Conservation (phyloP, 2,797 vertebrate species). For the Loriculus beryllinus region DNA sequence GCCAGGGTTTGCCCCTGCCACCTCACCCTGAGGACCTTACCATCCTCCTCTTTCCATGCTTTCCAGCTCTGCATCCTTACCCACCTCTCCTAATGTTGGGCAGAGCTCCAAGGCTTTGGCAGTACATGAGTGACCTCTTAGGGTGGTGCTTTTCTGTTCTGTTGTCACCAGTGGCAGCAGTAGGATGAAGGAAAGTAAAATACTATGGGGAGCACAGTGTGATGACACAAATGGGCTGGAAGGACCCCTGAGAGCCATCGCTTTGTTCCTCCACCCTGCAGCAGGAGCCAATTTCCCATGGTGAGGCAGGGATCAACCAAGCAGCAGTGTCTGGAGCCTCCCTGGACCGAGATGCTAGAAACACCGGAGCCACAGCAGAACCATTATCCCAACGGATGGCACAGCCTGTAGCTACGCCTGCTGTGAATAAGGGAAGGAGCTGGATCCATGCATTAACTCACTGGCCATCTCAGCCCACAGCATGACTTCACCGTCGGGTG, state of each 20-base stretch:
- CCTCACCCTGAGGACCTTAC: rapidly evolving
- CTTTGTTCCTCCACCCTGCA: not conserved
- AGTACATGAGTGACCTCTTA: not conserved
- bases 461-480: constrained; percentile 43
- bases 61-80: not conserved
- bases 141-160: not conserved
- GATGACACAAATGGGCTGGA: not conserved
- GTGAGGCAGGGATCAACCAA: not conserved
- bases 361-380: not conserved
- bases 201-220: not conserved
- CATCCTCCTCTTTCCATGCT: not conserved
- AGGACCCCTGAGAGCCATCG: not conserved
- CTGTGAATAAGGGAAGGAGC: constrained; percentile 15
- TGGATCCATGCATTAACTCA: constrained; percentile 53
- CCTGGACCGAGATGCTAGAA: not conserved
- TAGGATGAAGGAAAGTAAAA: not conserved
- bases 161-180: not conserved
- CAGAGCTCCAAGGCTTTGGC: not conserved
- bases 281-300: not conserved
- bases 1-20: not conserved
- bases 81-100: not conserved
- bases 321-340: not conserved
- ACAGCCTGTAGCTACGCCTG: not conserved
- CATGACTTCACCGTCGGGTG: constrained; percentile 64
- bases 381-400: rapidly evolving